phyloP scores from a whole-genome alignment of 1,140 invertebrate genomes.

The Whitmania pigra region DNA sequence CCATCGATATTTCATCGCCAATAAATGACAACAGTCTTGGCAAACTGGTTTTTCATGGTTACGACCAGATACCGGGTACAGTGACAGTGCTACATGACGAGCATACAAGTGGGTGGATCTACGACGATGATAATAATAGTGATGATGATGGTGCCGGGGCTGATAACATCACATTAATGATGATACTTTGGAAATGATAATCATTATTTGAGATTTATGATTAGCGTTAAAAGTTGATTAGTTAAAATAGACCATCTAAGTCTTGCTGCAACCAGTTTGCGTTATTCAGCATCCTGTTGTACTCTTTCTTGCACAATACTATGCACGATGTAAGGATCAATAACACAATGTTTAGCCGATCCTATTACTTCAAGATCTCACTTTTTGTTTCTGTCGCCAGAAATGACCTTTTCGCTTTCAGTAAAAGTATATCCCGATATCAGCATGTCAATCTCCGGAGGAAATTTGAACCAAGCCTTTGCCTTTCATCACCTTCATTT shows the following conservation, averaged over 20 bases:
- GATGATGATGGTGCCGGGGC: not conserved
- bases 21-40: not conserved
- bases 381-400: not conserved
- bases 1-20: not conserved
- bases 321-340: too few species aligned
- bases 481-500: conserved; percentile 33
- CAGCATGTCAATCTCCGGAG: not conserved
- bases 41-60: not conserved
- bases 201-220: not conserved
- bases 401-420: not conserved
- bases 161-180: too few species aligned
- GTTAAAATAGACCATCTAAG: not conserved
- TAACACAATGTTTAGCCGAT: too few species aligned
- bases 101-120: not conserved
- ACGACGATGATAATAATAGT: too few species aligned
- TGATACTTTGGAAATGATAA: conserved; percentile 1
- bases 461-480: conserved; percentile 23
- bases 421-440: conserved; percentile 2
- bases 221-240: not conserved
- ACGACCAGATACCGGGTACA: not conserved
- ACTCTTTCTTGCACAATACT: too few species aligned
- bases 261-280: not conserved
- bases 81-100: not conserved
- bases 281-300: too few species aligned
- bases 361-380: too few species aligned